Evolutionary conservation across 2,888 invertebrate species (phyloP), one percentile per base, ranked within the genome.

Genomic region (Clistopyga incitator): DNA sequence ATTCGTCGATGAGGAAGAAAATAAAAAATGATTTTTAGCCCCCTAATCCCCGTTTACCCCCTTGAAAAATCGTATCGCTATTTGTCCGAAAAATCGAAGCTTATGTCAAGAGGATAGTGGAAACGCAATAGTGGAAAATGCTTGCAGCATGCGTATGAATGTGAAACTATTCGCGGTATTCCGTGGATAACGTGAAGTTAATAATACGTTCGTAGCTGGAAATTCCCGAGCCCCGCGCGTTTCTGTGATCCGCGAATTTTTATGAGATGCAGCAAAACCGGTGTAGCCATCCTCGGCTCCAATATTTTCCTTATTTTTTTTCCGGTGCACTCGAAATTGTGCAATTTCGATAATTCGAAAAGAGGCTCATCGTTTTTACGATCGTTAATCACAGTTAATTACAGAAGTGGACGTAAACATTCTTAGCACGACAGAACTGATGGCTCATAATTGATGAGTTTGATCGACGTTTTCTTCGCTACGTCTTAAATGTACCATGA

Each of bases 381-480:
- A 34, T 56, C 79, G 47, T 79, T 59, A 79, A 79, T 65, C 25
- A 23, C 23, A 54, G 8, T 20, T 23, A 20, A 23, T 54, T 25
- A 25, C 3, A 56, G 25, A 56, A 54, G 25, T 15, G 23, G 56
- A 25, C 15, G 54, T 45, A 25, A 67, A 34, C 1, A 18, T 56
- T 15, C 6, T 25, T 25, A 56, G 1, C 1, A 2, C 13, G 56
- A 25, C 56, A 23, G 25, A 23, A 11, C 11, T 3, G 56, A 13
- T 15, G 15, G 13, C 11, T 15, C 4, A 15, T 0, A 56, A 71
- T 71, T 38, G 15, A 15, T 23, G 38, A 71, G 54, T 54, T 20
- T 56, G 54, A 23, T 23, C 20, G 20, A 20, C 54, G 52, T 54
- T 20, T 6, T 18, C 23, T 54, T 54, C 15, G 54, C 38, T 54